A percentile compares a stretch with the other conserved stretches of the same genome.
phyloP scores from a whole-genome alignment of 2,797 vertebrate species.

The Rhincodon typus region DNA sequence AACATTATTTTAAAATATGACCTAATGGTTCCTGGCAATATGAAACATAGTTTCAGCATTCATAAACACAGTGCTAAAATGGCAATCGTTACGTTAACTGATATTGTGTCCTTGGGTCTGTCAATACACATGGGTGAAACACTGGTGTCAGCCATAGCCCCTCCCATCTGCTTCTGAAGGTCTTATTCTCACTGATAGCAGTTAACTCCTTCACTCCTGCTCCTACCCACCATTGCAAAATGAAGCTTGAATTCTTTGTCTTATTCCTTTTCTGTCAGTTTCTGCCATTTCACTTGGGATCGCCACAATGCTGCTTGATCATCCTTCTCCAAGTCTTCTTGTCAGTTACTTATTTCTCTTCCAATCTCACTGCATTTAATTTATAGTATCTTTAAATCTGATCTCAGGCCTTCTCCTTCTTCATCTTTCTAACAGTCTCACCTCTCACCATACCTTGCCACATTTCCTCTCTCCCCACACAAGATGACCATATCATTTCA shows the following conservation, averaged over 20 bases:
- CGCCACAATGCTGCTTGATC: background rate
- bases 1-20: constrained; percentile 33
- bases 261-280: background rate
- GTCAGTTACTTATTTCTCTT: background rate
- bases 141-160: background rate
- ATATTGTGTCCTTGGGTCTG: background rate
- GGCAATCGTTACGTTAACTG: background rate
- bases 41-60: constrained; percentile 22
- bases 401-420: too few species aligned
- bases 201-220: background rate
- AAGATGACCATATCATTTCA: background rate
- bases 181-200: background rate
- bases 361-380: too few species aligned
- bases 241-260: background rate
- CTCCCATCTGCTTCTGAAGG: background rate
- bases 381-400: too few species aligned
- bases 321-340: background rate
- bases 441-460: too few species aligned
- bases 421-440: too few species aligned
- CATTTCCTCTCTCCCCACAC: background rate
- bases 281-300: too few species aligned
- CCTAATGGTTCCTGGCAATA: background rate
- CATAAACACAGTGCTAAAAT: background rate
- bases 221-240: background rate
- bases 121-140: background rate